A percentile compares a stretch with the other conserved stretches of the same genome.
Conservation (phyloP, 2,113 vertebrate genomes). For the Stigmatopora nigra region DNA sequence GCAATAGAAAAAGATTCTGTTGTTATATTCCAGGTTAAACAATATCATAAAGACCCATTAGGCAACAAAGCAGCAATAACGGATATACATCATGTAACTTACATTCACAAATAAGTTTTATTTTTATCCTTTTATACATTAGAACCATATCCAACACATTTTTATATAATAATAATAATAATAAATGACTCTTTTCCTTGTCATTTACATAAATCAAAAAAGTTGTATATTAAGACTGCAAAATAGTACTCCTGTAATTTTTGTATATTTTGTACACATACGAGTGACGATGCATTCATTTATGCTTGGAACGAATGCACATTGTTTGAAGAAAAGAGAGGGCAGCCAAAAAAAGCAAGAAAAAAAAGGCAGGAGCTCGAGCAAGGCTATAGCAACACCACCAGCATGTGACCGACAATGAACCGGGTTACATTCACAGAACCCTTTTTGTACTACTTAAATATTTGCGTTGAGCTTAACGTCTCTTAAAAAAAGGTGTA, state of each 20-base stretch:
- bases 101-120: constrained; percentile 75
- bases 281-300: constrained; percentile 52
- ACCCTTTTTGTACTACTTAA: constrained; percentile 24
- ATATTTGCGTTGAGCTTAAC: constrained; percentile 14
- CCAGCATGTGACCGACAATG: constrained; percentile 51
- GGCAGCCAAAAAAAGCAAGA: constrained; percentile 60
- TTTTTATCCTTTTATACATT: constrained; percentile 68
- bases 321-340: constrained; percentile 40
- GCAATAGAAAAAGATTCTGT: background rate
- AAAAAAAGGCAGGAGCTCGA: constrained; percentile 55
- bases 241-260: constrained; percentile 68
- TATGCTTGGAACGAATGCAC: constrained; percentile 49
- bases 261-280: constrained; percentile 68
- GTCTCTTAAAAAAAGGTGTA: constrained; percentile 20
- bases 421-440: constrained; percentile 42
- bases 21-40: background rate
- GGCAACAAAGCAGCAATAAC: background rate
- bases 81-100: constrained; percentile 7
- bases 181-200: constrained; percentile 68
- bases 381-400: constrained; percentile 56
- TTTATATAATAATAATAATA: constrained; percentile 70
- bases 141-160: constrained; percentile 70
- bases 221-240: constrained; percentile 71
- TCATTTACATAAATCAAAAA: constrained; percentile 64
- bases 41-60: background rate